These are phyloP conservation scores for Hofmannophila pseudospretella DNA, from an alignment of 2,888 invertebrate genomes.

Conservation along the genomic window DNA sequence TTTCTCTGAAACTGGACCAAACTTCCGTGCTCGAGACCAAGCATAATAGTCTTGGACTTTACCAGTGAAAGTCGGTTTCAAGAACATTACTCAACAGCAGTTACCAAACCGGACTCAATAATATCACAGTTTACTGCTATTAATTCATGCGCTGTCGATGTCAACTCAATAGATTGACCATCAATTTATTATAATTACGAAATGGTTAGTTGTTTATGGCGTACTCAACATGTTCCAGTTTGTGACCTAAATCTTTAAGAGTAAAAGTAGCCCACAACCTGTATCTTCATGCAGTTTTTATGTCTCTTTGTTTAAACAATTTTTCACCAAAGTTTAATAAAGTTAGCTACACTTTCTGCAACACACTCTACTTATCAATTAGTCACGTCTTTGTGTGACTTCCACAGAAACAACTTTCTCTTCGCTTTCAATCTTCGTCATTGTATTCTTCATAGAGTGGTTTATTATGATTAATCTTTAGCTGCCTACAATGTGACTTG, in stretches of 20 bases:
- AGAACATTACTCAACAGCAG: conserved; percentile 31
- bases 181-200: conserved; percentile 11
- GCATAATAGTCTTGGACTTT: conserved; percentile 38
- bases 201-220: conserved; percentile 1
- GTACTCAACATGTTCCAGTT: no score
- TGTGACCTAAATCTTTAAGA: no score
- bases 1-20: conserved; percentile 60
- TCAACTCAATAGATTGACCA: conserved; percentile 8
- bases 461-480: not conserved
- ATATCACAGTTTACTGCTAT: conserved; percentile 23
- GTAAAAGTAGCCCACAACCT: no score
- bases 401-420: not conserved
- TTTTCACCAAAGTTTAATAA: no score
- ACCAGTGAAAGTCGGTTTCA: conserved; percentile 55
- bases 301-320: no score
- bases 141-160: conserved; percentile 10
- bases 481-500: not conserved
- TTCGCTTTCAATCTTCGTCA: not conserved
- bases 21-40: conserved; percentile 36
- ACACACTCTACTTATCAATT: no score
- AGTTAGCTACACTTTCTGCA: no score
- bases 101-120: conserved; percentile 31
- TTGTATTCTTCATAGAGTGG: not conserved
- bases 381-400: no score
- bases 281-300: no score